Evolutionary conservation across 2,113 vertebrate species (phyloP).

Genomic region (Brachyhypopomus gauderio): DNA sequence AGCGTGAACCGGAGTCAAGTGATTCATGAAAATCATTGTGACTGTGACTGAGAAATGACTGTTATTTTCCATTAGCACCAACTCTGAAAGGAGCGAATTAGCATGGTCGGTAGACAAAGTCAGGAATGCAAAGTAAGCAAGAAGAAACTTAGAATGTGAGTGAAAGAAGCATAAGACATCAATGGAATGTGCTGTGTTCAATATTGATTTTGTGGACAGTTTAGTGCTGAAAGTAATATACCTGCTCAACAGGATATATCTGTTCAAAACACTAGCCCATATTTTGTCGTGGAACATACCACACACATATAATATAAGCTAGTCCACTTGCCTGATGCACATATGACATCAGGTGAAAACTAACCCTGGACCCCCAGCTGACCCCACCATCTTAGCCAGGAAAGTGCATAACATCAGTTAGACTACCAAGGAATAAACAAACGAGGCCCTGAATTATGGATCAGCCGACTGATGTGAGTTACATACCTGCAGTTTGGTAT

Average conservation of each 20-base stretch:
- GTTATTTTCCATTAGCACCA: too few relatives aligned
- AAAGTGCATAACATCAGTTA: constrained; percentile 52
- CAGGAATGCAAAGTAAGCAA: background rate
- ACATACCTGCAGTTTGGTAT: constrained; percentile 98
- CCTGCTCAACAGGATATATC: background rate
- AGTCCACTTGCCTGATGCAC: background rate
- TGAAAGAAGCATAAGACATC: background rate
- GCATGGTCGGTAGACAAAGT: background rate
- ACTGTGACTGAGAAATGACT: too few relatives aligned
- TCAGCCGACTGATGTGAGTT: constrained; percentile 59
- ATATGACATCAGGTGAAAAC: background rate
- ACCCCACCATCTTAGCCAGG: constrained; percentile 49
- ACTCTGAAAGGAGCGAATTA: too few relatives aligned
- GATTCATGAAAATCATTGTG: too few relatives aligned
- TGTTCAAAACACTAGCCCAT: background rate
- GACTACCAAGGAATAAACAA: constrained; percentile 29
- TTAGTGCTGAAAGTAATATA: background rate
- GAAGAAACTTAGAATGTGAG: background rate
- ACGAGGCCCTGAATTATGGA: constrained; percentile 59
- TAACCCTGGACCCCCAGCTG: constrained; percentile 46
- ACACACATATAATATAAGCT: background rate
- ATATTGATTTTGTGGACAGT: background rate
- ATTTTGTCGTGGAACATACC: background rate
- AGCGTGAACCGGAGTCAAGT: too few relatives aligned
- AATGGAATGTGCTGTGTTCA: background rate